Evolutionary conservation across 2,113 vertebrate species (phyloP).

Genomic region (Hypomesus transpacificus): DNA sequence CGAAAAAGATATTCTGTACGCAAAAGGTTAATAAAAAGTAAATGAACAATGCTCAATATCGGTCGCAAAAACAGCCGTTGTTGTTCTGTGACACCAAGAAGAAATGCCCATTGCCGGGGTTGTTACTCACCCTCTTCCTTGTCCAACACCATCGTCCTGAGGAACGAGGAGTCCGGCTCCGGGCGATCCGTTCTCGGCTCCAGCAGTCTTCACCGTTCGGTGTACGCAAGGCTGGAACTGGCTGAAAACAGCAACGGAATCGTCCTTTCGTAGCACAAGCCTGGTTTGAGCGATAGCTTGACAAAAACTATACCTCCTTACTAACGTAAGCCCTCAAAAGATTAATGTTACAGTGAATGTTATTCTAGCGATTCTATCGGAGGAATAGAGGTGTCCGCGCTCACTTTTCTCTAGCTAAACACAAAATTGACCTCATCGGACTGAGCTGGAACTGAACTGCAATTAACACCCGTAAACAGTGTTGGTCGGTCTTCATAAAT

Average conservation of each 20-base stretch:
- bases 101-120: constrained; percentile 15
- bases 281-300: constrained; percentile 36
- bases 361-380: constrained; percentile 57
- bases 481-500: constrained; percentile 60
- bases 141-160: constrained; percentile 99
- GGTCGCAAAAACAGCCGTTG: neutral
- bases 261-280: constrained; percentile 53
- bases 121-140: constrained; percentile 96
- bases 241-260: constrained; percentile 62
- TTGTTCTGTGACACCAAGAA: constrained; percentile 28
- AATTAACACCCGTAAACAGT: constrained; percentile 60
- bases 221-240: constrained; percentile 53
- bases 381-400: constrained; percentile 35
- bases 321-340: constrained; percentile 57
- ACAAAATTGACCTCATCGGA: constrained; percentile 54
- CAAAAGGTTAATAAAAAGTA: neutral
- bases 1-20: no score
- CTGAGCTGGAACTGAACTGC: constrained; percentile 46
- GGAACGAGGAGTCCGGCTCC: constrained; percentile 80
- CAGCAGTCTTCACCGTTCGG: constrained; percentile 74
- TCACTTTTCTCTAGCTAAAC: constrained; percentile 21
- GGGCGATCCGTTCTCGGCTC: constrained; percentile 85
- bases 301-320: constrained; percentile 25
- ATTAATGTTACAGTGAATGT: constrained; percentile 51
- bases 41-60: neutral